Evolutionary conservation across 1,140 invertebrate genomes (phyloP).

Genomic region (Drosophila simulans): DNA sequence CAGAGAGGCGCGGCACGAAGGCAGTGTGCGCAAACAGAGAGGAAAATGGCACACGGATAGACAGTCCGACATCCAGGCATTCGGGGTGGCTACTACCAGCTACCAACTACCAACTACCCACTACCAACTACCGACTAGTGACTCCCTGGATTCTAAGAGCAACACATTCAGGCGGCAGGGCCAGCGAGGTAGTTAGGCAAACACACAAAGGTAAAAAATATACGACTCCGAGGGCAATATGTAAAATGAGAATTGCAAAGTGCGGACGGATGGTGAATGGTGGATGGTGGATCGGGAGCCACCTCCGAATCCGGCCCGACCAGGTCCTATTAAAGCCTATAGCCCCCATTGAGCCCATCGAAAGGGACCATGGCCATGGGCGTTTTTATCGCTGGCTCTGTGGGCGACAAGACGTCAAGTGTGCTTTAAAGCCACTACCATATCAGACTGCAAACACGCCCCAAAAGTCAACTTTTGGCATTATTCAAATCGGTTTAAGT

Average conservation of each 20-base stretch:
- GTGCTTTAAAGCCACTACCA: neutral
- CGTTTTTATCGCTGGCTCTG: neutral
- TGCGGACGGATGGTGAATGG: constrained; percentile 9
- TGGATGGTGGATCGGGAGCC: too few relatives aligned
- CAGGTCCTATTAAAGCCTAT: constrained; percentile 7
- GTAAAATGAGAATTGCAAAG: constrained; percentile 75
- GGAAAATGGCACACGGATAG: constrained; percentile 45
- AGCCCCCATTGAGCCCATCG: neutral
- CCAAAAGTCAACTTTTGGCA: neutral
- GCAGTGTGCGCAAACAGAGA: constrained; percentile 72
- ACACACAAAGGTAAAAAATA: constrained; percentile 60
- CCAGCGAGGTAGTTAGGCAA: constrained; percentile 58
- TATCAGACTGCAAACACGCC: neutral
- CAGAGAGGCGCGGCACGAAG: constrained; percentile 42
- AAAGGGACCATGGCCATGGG: neutral
- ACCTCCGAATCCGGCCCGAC: constrained; percentile 17
- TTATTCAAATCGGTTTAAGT: constrained; percentile 19
- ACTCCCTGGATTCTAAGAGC: constrained; percentile 47
- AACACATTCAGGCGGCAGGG: constrained; percentile 28
- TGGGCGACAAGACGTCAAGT: neutral
- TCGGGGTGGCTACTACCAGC: constrained; percentile 8
- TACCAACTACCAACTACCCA: neutral
- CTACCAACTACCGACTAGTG: neutral
- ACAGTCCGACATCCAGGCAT: constrained; percentile 51
- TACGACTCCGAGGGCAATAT: constrained; percentile 79